A percentile compares a stretch with the other conserved stretches of the same genome.
These are phyloP conservation scores for Drosophila rufa DNA, from an alignment of 1,140 invertebrate species.

Conservation along the genomic window DNA sequence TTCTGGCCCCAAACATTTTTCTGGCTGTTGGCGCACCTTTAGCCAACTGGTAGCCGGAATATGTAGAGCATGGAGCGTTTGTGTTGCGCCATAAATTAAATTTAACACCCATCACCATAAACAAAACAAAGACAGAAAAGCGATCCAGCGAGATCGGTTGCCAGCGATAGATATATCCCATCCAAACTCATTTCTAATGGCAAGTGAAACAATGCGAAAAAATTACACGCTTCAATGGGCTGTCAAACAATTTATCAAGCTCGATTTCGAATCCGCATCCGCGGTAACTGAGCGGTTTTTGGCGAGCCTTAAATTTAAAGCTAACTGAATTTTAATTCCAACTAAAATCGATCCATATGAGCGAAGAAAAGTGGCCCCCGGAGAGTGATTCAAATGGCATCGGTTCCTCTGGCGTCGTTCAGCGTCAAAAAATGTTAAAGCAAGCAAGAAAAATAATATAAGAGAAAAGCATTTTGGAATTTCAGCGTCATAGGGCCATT, in stretches of 20 bases:
- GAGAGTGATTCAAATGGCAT: conserved; percentile 28
- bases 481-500: not conserved
- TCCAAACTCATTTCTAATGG: conserved; percentile 48
- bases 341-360: conserved; percentile 8
- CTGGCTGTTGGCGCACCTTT: conserved; percentile 40
- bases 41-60: conserved; percentile 61
- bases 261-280: conserved; percentile 15
- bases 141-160: conserved; percentile 50
- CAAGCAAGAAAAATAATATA: conserved; percentile 15
- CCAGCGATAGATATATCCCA: conserved; percentile 35
- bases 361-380: conserved; percentile 47
- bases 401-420: conserved; percentile 23
- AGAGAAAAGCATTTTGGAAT: not conserved
- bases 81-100: conserved; percentile 79
- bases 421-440: conserved; percentile 30
- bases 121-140: conserved; percentile 16
- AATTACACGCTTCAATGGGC: conserved; percentile 49
- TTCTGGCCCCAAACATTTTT: conserved; percentile 55
- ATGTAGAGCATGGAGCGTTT: conserved; percentile 80
- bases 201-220: conserved; percentile 59
- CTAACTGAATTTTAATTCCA: conserved; percentile 26
- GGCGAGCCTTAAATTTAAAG: conserved; percentile 34
- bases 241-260: conserved; percentile 51
- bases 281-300: conserved; percentile 9
- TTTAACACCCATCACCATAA: conserved; percentile 62